Conservation (phyloP, 2,113 vertebrate genomes). For the Ondatra zibethicus region DNA sequence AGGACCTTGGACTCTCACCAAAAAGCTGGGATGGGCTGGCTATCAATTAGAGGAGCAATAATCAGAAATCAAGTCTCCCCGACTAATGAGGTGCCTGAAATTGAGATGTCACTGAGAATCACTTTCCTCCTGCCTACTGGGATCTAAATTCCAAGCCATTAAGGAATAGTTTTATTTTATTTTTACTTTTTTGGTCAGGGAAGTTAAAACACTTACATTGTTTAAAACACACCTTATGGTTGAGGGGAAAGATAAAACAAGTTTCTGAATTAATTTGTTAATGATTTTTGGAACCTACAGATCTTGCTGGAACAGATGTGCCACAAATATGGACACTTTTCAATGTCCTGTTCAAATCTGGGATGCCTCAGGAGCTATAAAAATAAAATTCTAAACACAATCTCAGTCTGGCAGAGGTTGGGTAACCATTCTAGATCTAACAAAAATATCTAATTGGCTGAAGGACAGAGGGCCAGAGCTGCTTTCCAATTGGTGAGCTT, state of each 20-base stretch:
- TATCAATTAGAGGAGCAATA: slow-evolving; percentile 45
- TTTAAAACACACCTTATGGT: slow-evolving; percentile 33
- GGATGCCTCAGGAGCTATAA: slow-evolving; percentile 57
- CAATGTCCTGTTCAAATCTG: slow-evolving; percentile 67
- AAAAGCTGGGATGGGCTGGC: background rate
- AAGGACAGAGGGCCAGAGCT: slow-evolving; percentile 59
- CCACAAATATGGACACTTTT: slow-evolving; percentile 68
- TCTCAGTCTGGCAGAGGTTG: slow-evolving; percentile 60
- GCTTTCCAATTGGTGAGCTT: slow-evolving; percentile 52
- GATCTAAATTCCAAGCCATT: slow-evolving; percentile 51
- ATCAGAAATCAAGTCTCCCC: slow-evolving; percentile 40
- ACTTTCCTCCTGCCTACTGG: slow-evolving; percentile 27
- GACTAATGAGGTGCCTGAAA: slow-evolving; percentile 62
- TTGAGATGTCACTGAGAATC: slow-evolving; percentile 61
- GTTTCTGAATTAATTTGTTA: slow-evolving; percentile 54
- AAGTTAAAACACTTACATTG: slow-evolving; percentile 29
- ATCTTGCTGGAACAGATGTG: slow-evolving; percentile 69
- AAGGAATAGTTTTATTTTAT: slow-evolving; percentile 50
- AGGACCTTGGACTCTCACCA: background rate
- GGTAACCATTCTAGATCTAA: slow-evolving; percentile 43
- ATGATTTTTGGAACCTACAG: slow-evolving; percentile 62
- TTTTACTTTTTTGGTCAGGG: slow-evolving; percentile 40
- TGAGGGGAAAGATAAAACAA: slow-evolving; percentile 40
- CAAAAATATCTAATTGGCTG: slow-evolving; percentile 64
- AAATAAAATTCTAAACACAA: slow-evolving; percentile 73